Conservation (phyloP, 2,113 vertebrate genomes). For the Microtus oregoni region DNA sequence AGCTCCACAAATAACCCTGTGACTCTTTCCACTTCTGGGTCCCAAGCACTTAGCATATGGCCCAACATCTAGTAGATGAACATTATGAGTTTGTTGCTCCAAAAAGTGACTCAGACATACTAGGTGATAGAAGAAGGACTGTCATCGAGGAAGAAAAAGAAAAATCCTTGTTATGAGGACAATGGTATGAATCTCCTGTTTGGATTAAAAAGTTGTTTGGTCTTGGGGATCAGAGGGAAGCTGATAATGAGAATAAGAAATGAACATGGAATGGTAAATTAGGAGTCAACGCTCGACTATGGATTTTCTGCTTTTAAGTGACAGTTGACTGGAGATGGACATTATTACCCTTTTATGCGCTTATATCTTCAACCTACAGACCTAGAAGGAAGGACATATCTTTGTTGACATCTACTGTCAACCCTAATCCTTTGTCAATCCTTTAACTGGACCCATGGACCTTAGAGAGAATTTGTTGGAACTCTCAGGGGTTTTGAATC, state of each 20-base stretch:
- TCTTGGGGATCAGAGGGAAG: background rate
- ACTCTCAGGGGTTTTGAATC: slow-evolving; percentile 48
- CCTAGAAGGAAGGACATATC: slow-evolving; percentile 5
- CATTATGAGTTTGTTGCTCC: background rate
- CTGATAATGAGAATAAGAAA: background rate
- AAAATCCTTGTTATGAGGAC: background rate
- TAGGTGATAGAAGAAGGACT: background rate
- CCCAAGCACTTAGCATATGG: background rate
- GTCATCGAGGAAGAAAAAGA: background rate
- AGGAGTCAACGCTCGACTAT: background rate
- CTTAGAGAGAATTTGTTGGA: slow-evolving; percentile 59
- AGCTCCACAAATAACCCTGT: background rate
- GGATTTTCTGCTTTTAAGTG: background rate
- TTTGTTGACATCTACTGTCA: slow-evolving; percentile 37
- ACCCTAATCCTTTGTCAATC: slow-evolving; percentile 48
- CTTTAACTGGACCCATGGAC: slow-evolving; percentile 57
- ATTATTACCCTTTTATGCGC: background rate
- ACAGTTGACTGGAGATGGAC: background rate
- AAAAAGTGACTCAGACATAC: background rate
- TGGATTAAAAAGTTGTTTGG: background rate
- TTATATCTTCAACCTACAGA: slow-evolving; percentile 45
- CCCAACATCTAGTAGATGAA: background rate
- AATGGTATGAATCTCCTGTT: background rate
- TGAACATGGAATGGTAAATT: background rate
- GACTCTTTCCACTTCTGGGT: background rate